Base-by-base conservation (phyloP, 1,140 invertebrate genomes). In the Drosophila burlai region DNA sequence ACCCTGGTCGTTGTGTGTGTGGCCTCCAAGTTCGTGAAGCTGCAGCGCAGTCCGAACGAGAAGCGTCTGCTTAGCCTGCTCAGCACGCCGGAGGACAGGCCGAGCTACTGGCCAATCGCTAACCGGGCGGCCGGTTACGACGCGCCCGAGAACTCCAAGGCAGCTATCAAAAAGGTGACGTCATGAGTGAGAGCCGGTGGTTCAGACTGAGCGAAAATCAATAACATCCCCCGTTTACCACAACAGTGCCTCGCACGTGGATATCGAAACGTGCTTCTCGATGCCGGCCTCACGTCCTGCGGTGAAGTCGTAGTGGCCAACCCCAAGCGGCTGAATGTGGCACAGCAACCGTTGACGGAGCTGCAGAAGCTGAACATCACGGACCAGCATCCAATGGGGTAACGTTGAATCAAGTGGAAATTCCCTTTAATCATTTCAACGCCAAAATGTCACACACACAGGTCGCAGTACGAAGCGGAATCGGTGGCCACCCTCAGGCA, bases 321-420 rank as follows among this genome's bases (percentile, higher is more conserved):
- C 82, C 83, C 92, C 15, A 87, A 91, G 69, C 81, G 84, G 3
- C 42, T 77, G 15, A 91, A 83, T 11, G 71, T 92, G 36, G 77
- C 76, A 3, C 72, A 81, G 29, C 77, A 85, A n/a, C 81, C 83
- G 18, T 66, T 93, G 18, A 78, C 69, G n/a, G 85, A 85, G 21
- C 71, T 93, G 13, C 80, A 85, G 38, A 83, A 93, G 57, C 59
- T 93, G 7, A 91, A 92, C 47, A 91, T 93, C 46, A 81, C 80
- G 2, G 87, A 92, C 52, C 77, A 85, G 18, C 92, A 93, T 90
- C 92, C 92, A 9, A 79, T 93, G 78, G 83, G 92, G 92, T 93
- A 80, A 75, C 34, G 9, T 15, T 2, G 43, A 58, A 60, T 58
- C 42, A 78, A 26, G 26, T 31, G 18, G 21, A 52, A 46, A 24